These are phyloP conservation scores for Drosophila virilis DNA, from an alignment of 1,140 invertebrate species.

Conservation along the genomic window DNA sequence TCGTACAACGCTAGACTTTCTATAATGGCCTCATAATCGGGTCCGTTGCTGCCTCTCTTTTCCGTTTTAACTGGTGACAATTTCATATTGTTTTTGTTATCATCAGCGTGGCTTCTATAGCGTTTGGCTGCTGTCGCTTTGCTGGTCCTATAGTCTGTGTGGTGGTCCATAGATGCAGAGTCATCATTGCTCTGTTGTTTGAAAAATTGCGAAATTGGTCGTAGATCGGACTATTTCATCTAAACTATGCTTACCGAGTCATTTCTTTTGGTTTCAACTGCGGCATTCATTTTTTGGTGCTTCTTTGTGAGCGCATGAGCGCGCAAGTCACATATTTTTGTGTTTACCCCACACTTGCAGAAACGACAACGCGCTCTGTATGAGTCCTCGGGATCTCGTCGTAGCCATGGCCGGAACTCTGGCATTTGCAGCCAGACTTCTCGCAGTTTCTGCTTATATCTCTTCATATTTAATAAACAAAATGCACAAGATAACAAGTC, in stretches of 20 bases:
- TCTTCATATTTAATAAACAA: slow-evolving; percentile 47
- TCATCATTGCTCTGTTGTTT: slow-evolving; percentile 19
- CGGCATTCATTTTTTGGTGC: slow-evolving; percentile 41
- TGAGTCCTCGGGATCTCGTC: slow-evolving; percentile 65
- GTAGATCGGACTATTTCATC: neutral
- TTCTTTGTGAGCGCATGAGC: slow-evolving; percentile 68
- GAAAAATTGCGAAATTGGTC: neutral
- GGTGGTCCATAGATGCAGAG: neutral
- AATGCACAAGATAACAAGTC: slow-evolving; percentile 17
- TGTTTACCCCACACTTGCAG: slow-evolving; percentile 72
- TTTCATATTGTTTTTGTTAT: slow-evolving; percentile 3
- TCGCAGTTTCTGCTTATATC: slow-evolving; percentile 67
- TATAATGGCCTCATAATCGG: slow-evolving; percentile 67
- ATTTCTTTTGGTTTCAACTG: slow-evolving; percentile 4
- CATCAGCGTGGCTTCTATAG: neutral
- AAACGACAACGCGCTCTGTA: slow-evolving; percentile 68
- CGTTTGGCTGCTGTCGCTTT: slow-evolving; percentile 9
- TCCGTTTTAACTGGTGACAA: slow-evolving; percentile 16
- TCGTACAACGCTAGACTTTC: slow-evolving; percentile 66
- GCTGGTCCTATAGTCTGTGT: slow-evolving; percentile 8
- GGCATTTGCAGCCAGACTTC: slow-evolving; percentile 73
- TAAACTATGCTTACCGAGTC: slow-evolving; percentile 7
- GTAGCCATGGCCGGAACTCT: slow-evolving; percentile 60
- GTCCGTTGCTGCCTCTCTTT: slow-evolving; percentile 10
- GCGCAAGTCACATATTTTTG: slow-evolving; percentile 69